Conservation (phyloP, 2,113 vertebrate species). For the Tamias sibiricus region DNA sequence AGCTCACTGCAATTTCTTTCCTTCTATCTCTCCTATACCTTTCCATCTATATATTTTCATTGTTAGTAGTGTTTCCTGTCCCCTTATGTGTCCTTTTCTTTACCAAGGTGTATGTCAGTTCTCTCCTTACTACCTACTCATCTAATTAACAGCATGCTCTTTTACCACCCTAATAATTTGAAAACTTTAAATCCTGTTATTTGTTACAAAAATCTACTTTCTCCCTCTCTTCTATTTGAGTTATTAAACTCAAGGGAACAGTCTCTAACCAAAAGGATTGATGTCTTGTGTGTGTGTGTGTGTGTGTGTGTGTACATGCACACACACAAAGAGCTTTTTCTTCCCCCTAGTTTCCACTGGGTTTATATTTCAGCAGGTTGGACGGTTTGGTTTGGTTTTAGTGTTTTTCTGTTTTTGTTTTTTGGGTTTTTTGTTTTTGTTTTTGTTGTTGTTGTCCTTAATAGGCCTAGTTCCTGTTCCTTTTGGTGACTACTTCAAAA, state of each 20-base stretch:
- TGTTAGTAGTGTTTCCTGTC: conserved; percentile 14
- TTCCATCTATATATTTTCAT: neutral
- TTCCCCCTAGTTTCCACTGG: neutral
- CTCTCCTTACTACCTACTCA: neutral
- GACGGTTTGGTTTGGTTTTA: neutral
- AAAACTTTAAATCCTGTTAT: conserved; percentile 33
- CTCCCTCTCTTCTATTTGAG: neutral
- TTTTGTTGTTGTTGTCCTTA: conserved; percentile 20
- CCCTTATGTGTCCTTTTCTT: neutral
- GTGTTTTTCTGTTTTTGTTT: too few species aligned
- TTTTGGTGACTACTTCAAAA: neutral
- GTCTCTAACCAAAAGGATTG: neutral
- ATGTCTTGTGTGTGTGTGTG: neutral
- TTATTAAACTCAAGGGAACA: conserved; percentile 12
- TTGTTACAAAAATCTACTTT: conserved; percentile 9
- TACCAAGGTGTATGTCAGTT: neutral
- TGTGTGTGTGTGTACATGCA: too few species aligned
- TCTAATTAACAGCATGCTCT: neutral
- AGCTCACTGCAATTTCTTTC: neutral
- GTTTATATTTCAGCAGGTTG: neutral
- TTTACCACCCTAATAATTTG: neutral
- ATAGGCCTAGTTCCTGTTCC: neutral
- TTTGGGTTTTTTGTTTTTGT: neutral
- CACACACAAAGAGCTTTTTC: neutral
- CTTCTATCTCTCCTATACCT: neutral